Conservation (phyloP, 92 coral and sea anemone species). For the Porites divaricata region DNA sequence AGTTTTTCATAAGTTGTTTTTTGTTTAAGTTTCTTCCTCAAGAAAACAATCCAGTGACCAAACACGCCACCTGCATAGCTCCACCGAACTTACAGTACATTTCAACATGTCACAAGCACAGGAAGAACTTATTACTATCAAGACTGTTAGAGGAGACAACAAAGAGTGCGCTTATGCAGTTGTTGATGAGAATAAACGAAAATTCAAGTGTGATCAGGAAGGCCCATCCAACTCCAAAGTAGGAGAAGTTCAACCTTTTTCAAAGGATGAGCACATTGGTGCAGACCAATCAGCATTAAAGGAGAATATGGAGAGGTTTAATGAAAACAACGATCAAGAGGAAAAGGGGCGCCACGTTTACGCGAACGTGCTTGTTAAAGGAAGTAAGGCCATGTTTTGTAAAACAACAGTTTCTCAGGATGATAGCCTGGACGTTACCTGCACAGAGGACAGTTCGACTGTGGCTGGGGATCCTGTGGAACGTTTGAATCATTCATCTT, state of each 20-base stretch:
- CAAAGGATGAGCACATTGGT: not conserved
- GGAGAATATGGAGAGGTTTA: not conserved
- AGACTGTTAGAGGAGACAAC: not conserved
- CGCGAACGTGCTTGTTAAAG: not conserved
- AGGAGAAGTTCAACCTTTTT: not conserved
- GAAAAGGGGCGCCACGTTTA: slow-evolving; percentile 1
- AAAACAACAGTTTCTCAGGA: not conserved
- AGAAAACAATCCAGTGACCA: not conserved
- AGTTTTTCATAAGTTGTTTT: not conserved
- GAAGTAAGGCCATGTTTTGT: not conserved
- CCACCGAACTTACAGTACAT: not conserved
- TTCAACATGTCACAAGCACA: not conserved
- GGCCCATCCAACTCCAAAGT: not conserved
- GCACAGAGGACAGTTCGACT: not conserved
- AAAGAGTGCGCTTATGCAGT: not conserved
- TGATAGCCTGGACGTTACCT: not conserved
- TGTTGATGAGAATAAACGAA: not conserved
- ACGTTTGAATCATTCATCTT: not conserved
- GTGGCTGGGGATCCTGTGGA: not conserved
- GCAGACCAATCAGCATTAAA: not conserved
- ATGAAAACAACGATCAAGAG: not conserved
- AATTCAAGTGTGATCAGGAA: not conserved
- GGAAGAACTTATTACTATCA: not conserved
- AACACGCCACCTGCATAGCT: not conserved
- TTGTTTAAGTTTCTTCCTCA: not conserved